Conservation (phyloP, 1,140 invertebrate genomes). For the Rhopalosiphum maidis region DNA sequence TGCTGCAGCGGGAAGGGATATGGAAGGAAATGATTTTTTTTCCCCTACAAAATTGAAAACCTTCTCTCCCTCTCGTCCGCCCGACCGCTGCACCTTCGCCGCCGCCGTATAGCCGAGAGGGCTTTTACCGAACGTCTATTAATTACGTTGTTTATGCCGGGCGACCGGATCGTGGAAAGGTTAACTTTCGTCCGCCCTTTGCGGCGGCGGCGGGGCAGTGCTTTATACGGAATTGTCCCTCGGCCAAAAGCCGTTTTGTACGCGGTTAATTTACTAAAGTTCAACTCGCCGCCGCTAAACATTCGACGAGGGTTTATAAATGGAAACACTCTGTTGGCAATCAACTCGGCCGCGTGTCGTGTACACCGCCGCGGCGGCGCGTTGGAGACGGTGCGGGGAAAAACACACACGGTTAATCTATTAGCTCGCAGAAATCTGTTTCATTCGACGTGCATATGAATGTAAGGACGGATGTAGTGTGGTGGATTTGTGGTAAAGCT, state of each 20-base stretch:
- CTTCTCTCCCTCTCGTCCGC: not conserved
- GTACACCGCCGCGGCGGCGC: not conserved
- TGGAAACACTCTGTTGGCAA: slow-evolving; percentile 38
- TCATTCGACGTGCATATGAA: not conserved
- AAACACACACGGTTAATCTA: slow-evolving; percentile 11
- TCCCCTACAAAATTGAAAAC: slow-evolving; percentile 42
- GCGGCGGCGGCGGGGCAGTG: not conserved
- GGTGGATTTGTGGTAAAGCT: not conserved
- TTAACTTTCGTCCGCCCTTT: not conserved
- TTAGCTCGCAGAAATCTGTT: not conserved
- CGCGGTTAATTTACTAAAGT: slow-evolving; percentile 49
- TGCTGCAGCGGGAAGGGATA: not conserved
- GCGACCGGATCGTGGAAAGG: slow-evolving; percentile 27
- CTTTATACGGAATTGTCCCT: not conserved
- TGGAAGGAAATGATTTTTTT: slow-evolving; percentile 30
- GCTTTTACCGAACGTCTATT: slow-evolving; percentile 35
- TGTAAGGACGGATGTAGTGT: not conserved
- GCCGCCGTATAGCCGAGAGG: not conserved
- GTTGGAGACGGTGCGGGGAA: not conserved
- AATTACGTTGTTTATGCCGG: slow-evolving; percentile 25
- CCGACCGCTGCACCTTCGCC: no score
- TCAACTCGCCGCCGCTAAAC: slow-evolving; percentile 29
- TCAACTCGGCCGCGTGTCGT: not conserved
- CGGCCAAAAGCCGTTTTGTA: slow-evolving; percentile 47
- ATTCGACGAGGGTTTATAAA: slow-evolving; percentile 17